These are phyloP conservation scores for Nannoperca obscura DNA, from an alignment of 2,797 vertebrate species.

Conservation along the genomic window DNA sequence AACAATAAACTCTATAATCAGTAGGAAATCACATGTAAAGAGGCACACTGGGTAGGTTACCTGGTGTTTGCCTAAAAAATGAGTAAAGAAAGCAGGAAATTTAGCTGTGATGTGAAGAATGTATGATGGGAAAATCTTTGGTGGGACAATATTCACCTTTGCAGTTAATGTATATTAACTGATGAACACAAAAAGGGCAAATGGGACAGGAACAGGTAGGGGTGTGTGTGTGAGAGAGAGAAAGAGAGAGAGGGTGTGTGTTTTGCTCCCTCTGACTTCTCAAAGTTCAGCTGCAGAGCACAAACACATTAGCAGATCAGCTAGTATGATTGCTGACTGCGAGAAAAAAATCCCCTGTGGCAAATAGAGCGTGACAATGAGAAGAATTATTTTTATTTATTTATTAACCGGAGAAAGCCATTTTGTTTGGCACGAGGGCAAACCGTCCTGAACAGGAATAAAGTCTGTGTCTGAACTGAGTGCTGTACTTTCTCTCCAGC, in stretches of 20 bases:
- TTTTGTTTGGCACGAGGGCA: constrained; percentile 2
- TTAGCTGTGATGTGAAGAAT: too few species aligned
- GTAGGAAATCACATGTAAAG: not conserved
- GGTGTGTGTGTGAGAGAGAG: not conserved
- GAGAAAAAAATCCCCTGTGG: constrained; percentile 15
- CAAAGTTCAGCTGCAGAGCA: constrained; percentile 47
- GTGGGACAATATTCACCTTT: too few species aligned
- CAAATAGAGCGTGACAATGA: constrained; percentile 44
- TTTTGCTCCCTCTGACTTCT: constrained; percentile 18
- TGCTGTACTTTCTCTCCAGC: constrained; percentile 71
- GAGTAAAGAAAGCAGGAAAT: too few species aligned
- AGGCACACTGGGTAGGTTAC: not conserved
- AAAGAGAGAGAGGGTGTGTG: not conserved
- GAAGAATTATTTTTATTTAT: constrained; percentile 41
- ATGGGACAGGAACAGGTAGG: not conserved
- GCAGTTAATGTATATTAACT: constrained; percentile 19
- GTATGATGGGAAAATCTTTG: too few species aligned
- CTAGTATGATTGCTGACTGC: constrained; percentile 50
- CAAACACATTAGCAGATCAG: constrained; percentile 44
- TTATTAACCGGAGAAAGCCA: constrained; percentile 53
- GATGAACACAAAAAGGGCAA: not conserved
- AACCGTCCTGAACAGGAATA: not conserved
- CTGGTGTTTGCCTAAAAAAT: too few species aligned
- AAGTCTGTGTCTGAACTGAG: constrained; percentile 31
- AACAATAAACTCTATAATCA: too few species aligned